These are phyloP conservation scores for Eupithecia centaureata DNA, from an alignment of 2,888 invertebrate species.

Conservation along the genomic window DNA sequence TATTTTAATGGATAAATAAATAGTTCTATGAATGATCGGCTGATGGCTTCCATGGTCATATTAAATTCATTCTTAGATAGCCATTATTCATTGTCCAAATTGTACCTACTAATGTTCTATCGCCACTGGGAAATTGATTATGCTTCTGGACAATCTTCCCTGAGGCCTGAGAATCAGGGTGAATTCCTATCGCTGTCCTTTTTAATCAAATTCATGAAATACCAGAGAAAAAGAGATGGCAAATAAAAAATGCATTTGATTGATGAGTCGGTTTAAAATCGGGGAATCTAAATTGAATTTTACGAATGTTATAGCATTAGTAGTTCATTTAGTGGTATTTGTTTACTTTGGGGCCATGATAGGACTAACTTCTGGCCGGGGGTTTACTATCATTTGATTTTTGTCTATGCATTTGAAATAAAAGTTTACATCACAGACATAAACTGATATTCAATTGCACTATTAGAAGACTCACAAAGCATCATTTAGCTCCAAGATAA, in stretches of 20 bases:
- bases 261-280: constrained; percentile 64
- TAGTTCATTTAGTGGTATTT: constrained; percentile 55
- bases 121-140: constrained; percentile 58
- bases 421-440: neutral
- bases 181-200: constrained; percentile 36
- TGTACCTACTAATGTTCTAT: neutral
- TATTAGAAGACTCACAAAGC: too few species aligned
- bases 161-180: constrained; percentile 57
- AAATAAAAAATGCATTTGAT: constrained; percentile 56
- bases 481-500: too few species aligned
- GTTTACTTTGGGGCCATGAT: constrained; percentile 55
- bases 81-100: constrained; percentile 12
- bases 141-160: constrained; percentile 55
- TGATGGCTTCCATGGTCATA: neutral
- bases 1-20: too few species aligned
- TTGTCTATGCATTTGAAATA: neutral
- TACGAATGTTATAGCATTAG: constrained; percentile 50
- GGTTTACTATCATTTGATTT: neutral
- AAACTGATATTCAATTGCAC: too few species aligned
- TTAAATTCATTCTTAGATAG: neutral
- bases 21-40: neutral
- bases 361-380: neutral
- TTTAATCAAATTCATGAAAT: constrained; percentile 31
- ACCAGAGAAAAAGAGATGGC: constrained; percentile 37
- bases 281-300: constrained; percentile 64